Evolutionary conservation across 2,888 invertebrate species (phyloP), one percentile per base, ranked within the genome.

Genomic region (Siphonodentalium dalli): DNA sequence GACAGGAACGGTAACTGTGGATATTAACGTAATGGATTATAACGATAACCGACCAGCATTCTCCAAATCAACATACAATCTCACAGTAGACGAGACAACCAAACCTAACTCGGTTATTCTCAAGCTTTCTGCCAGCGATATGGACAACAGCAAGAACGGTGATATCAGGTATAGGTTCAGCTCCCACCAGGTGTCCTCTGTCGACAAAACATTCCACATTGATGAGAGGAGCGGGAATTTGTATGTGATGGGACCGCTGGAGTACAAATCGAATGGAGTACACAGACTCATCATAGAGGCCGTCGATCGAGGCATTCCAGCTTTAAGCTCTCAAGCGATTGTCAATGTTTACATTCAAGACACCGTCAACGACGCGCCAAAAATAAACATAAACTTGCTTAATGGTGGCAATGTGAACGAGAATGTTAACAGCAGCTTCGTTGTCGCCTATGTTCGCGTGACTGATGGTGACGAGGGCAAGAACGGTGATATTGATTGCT

Each of bases 161-260:
- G 77, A 82, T 40, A 74, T 86, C 23, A 65, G 72, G 13, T 85
- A 83, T 69, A 77, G 79, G 69, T 81, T 78, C 26, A 70, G 68
- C 28, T 42, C 62, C 8, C 51, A 72, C 26, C 68, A 67, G 9
- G 55, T 63, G 2, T 56, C 44, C 18, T 68, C 70, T 50, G 61
- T 72, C 2, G 53, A 57, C 13, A 61, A 68, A 7, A 57, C 56
- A 11, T 72, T 75, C 51, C 44, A 45, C n/a, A 88, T 96, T 4
- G 92, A 95, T 79, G 88, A 91, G 0, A 90, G 90, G 65, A 91
- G 93, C 0, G 95, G 96, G 2, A 91, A 87, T 45, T 90, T 96
- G 52, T 88, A 86, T 23, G 90, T 92, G 0, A 87, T 88, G 15
- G 87, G 87, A 47, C 87, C 88, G 68, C 86, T 95, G 47, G 94